Conservation (phyloP, 2,888 invertebrate species). For the Drosophila sordidula region DNA sequence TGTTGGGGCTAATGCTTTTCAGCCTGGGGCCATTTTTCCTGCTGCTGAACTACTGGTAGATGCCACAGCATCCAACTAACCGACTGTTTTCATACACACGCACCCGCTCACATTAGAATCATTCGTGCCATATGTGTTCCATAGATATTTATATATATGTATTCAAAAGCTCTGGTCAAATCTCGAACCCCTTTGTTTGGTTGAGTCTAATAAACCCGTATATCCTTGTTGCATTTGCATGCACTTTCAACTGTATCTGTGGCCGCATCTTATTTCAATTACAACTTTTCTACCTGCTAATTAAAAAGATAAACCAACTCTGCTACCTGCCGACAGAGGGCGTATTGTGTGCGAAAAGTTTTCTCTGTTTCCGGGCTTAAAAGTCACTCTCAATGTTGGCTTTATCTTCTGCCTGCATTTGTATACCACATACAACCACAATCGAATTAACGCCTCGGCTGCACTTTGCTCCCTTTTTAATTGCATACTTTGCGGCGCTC, state of each 20-base stretch:
- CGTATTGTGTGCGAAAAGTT: slow-evolving; percentile 16
- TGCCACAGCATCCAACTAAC: neutral
- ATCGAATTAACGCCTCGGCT: slow-evolving; percentile 56
- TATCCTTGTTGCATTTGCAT: slow-evolving; percentile 8
- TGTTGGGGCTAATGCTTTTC: slow-evolving; percentile 37
- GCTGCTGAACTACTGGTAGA: slow-evolving; percentile 62
- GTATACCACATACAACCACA: slow-evolving; percentile 22
- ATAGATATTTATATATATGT: neutral
- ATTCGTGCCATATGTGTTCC: neutral
- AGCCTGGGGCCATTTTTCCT: slow-evolving; percentile 59
- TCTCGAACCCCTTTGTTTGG: neutral
- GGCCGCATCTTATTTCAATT: slow-evolving; percentile 39
- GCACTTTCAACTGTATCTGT: slow-evolving; percentile 12
- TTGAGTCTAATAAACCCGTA: slow-evolving; percentile 35
- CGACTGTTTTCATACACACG: neutral
- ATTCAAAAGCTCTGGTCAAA: neutral
- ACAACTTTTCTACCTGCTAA: slow-evolving; percentile 41
- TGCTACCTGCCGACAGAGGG: slow-evolving; percentile 31
- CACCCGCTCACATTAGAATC: neutral
- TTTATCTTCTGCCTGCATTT: slow-evolving; percentile 11
- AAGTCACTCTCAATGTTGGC: slow-evolving; percentile 15
- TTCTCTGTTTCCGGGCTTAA: slow-evolving; percentile 3
- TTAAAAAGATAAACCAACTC: slow-evolving; percentile 24
- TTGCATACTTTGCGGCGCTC: slow-evolving; percentile 54
- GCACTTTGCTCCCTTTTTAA: slow-evolving; percentile 41